Percentiles rank a stretch among this genome's conserved stretches.
Conservation (phyloP, 2,797 vertebrate genomes). For the Syndactyla subalaris region DNA sequence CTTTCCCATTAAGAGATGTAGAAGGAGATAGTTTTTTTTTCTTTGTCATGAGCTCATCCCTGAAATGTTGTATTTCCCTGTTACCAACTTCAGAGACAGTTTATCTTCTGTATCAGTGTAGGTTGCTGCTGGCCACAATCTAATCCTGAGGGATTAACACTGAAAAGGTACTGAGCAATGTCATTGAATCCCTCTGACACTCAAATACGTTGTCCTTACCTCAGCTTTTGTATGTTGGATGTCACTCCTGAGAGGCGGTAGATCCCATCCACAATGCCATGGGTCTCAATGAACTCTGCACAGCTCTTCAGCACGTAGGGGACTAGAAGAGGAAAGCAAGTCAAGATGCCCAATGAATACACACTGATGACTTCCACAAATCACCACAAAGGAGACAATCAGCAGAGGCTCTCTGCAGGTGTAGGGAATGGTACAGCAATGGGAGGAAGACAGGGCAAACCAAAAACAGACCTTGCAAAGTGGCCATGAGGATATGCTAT, state of each 20-base stretch:
- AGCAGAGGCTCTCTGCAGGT: background rate
- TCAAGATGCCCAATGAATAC: background rate
- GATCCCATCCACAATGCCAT: conserved; percentile 96
- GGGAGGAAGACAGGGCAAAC: background rate
- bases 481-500: background rate
- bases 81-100: background rate
- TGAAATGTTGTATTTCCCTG: background rate
- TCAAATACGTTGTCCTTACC: conserved; percentile 71
- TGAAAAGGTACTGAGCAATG: background rate
- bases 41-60: background rate
- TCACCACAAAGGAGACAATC: background rate
- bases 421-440: background rate
- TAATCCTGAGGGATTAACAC: background rate
- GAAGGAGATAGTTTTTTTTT: background rate
- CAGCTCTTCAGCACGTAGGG: conserved; percentile 94
- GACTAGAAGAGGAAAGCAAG: conserved; percentile 76
- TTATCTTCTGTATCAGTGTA: background rate
- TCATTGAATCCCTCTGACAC: background rate
- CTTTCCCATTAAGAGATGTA: background rate
- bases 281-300: conserved; percentile 94
- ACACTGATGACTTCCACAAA: background rate
- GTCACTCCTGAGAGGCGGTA: conserved; percentile 96
- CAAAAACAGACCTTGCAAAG: background rate
- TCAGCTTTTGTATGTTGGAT: conserved; percentile 96
- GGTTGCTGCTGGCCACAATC: background rate